Conservation (phyloP, 2,888 invertebrate genomes). For the Campaea margaritaria region DNA sequence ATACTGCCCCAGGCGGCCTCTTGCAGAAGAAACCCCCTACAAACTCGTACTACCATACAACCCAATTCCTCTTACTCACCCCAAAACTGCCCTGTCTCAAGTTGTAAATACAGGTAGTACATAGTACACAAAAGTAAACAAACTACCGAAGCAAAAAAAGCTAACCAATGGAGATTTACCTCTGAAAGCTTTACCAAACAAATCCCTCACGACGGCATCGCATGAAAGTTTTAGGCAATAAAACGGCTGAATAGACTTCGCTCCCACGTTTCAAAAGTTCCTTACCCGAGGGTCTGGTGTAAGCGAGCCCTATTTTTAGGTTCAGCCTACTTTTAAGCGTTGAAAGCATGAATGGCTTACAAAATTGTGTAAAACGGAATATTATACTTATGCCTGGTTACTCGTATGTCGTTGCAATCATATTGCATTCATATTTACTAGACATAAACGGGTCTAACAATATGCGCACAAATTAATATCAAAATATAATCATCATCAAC, state of each 20-base stretch:
- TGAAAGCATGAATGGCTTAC: conserved; percentile 10
- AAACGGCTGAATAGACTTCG: conserved; percentile 27
- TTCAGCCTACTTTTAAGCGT: conserved; percentile 22
- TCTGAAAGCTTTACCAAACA: conserved; percentile 15
- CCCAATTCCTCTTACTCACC: no score
- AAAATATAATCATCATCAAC: no score
- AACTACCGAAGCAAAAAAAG: conserved; percentile 5
- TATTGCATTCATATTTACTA: no score
- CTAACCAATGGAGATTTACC: conserved; percentile 15
- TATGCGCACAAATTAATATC: no score
- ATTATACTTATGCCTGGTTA: no score
- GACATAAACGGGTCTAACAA: no score
- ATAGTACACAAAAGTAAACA: conserved; percentile 1
- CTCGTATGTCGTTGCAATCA: no score
- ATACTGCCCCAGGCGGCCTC: no score
- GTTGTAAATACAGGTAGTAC: not conserved
- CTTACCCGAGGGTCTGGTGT: conserved; percentile 20
- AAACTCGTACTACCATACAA: no score
- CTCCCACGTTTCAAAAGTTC: conserved; percentile 23
- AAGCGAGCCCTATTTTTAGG: conserved; percentile 32
- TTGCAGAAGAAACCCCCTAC: no score
- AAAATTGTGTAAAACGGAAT: not conserved
- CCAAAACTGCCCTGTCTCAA: not conserved
- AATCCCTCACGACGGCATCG: conserved; percentile 6
- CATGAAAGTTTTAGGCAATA: conserved; percentile 22